A percentile compares a stretch with the other conserved stretches of the same genome.
Conservation (phyloP, 2,888 invertebrate species). For the Drosophila paracracens region DNA sequence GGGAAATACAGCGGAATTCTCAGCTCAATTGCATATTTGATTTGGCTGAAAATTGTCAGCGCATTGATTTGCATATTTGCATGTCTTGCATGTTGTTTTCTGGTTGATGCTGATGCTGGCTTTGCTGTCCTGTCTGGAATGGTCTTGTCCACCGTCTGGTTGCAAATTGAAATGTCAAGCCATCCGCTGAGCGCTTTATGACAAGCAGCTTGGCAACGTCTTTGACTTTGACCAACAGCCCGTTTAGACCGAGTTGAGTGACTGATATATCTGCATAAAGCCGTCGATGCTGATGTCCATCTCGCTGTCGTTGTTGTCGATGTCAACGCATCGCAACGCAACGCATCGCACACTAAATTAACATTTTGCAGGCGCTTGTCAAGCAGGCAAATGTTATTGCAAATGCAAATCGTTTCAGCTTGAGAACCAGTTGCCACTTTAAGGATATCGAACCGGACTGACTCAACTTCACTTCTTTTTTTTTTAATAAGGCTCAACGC, state of each 20-base stretch:
- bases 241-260: constrained; percentile 52
- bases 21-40: constrained; percentile 69
- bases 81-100: constrained; percentile 61
- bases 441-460: constrained; percentile 47
- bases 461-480: constrained; percentile 35
- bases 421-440: constrained; percentile 59
- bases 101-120: constrained; percentile 1
- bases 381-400: constrained; percentile 72
- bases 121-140: constrained; percentile 22
- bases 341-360: constrained; percentile 76
- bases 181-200: constrained; percentile 75
- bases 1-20: constrained; percentile 35
- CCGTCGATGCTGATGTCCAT: constrained; percentile 52
- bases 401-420: constrained; percentile 66
- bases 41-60: constrained; percentile 73
- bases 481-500: constrained; percentile 50
- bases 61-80: constrained; percentile 75
- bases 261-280: constrained; percentile 71
- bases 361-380: constrained; percentile 76
- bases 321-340: constrained; percentile 53
- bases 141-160: constrained; percentile 50
- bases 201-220: constrained; percentile 69
- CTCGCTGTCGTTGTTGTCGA: constrained; percentile 17
- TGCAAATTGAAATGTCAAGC: constrained; percentile 80
- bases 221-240: constrained; percentile 35